Conservation (phyloP, 1,140 invertebrate genomes). For the Listronotus bonariensis region DNA sequence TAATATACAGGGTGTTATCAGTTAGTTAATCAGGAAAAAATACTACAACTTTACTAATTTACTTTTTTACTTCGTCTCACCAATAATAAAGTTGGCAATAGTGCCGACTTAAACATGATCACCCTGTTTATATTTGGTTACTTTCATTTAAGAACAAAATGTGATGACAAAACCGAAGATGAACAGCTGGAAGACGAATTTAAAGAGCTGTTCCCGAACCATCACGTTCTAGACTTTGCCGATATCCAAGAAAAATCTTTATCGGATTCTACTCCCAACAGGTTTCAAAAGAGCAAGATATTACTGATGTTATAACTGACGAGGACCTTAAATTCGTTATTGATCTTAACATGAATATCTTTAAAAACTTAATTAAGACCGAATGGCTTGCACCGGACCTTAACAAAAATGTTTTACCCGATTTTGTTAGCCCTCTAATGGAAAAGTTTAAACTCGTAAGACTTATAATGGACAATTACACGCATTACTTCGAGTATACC, state of each 20-base stretch:
- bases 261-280: conserved; percentile 36
- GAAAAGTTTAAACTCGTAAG: conserved; percentile 66
- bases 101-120: no score
- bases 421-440: conserved; percentile 63
- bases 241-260: conserved; percentile 57
- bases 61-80: no score
- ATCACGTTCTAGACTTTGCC: conserved; percentile 69
- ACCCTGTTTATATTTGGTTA: no score
- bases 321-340: conserved; percentile 64
- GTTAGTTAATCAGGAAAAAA: no score
- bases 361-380: conserved; percentile 60
- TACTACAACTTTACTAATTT: no score
- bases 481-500: conserved; percentile 58
- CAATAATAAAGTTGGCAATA: no score
- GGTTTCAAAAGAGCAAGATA: conserved; percentile 40
- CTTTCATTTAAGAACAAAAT: conserved; percentile 58
- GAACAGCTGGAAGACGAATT: conserved; percentile 74
- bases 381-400: conserved; percentile 61
- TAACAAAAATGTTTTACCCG: conserved; percentile 49
- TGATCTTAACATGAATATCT: conserved; percentile 65
- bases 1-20: no score
- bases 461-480: conserved; percentile 57
- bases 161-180: conserved; percentile 72
- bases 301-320: conserved; percentile 57
- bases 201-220: conserved; percentile 75